Evolutionary conservation across 2,888 invertebrate genomes (phyloP).

Genomic region (Aproaerema taeniolella): DNA sequence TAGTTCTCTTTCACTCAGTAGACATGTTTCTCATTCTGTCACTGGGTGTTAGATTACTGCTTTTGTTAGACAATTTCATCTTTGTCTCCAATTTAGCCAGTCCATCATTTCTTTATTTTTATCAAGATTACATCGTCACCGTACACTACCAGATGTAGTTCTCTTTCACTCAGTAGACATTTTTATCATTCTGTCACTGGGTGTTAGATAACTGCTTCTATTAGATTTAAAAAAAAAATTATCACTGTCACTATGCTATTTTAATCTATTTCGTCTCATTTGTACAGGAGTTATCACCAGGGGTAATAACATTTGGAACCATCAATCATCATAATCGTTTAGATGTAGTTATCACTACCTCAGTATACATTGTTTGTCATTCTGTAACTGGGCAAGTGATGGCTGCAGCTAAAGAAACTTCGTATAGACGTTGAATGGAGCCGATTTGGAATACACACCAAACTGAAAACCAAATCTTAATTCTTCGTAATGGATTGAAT

Average conservation of each 20-base stretch:
- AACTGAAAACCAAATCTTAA: too few relatives aligned
- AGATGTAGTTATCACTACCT: conserved; percentile 10
- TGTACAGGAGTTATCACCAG: too few relatives aligned
- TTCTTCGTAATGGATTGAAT: too few relatives aligned
- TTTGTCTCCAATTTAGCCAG: background rate
- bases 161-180: conserved; percentile 12
- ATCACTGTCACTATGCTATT: too few relatives aligned
- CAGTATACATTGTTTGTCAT: conserved; percentile 11
- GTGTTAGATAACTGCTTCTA: conserved; percentile 18
- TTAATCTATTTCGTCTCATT: too few relatives aligned
- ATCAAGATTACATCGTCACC: background rate
- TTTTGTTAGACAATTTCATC: conserved; percentile 2
- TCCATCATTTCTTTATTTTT: background rate
- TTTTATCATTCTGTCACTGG: conserved; percentile 13
- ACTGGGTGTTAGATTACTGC: conserved; percentile 25
- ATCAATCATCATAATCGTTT: too few relatives aligned
- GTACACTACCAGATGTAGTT: conserved; percentile 12
- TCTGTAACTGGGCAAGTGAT: conserved; percentile 4
- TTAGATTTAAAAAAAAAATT: too few relatives aligned
- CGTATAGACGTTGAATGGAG: too few relatives aligned
- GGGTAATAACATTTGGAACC: too few relatives aligned
- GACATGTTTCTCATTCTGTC: conserved; percentile 14
- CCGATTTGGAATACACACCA: too few relatives aligned
- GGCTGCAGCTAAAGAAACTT: conserved; percentile 1
- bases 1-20: conserved; percentile 1